Percentiles rank a stretch among this genome's conserved stretches.
These are phyloP conservation scores for Epizoanthus scotinus DNA, from an alignment of 92 coral and sea anemone species.

Conservation along the genomic window DNA sequence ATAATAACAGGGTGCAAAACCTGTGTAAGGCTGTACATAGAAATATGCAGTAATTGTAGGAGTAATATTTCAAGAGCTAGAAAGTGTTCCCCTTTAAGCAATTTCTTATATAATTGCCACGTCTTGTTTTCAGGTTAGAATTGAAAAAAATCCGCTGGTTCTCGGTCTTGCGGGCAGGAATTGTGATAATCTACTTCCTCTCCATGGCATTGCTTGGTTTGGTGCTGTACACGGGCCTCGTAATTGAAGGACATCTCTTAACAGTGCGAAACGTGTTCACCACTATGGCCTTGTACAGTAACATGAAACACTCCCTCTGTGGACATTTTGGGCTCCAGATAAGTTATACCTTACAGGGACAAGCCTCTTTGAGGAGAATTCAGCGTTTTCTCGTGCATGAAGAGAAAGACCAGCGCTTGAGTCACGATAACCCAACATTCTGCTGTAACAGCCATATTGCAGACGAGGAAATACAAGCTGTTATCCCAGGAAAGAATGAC, in stretches of 20 bases:
- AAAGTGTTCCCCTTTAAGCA: no score
- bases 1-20: not conserved
- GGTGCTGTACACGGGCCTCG: constrained; percentile 48
- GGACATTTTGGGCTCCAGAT: constrained; percentile 64
- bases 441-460: not conserved
- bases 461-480: constrained; percentile 11
- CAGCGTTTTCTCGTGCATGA: constrained; percentile 54
- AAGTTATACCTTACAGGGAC: constrained; percentile 50
- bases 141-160: constrained; percentile 54
- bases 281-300: constrained; percentile 57
- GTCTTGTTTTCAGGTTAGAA: constrained; percentile 45
- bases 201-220: constrained; percentile 60
- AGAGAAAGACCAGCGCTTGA: constrained; percentile 36
- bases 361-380: constrained; percentile 52
- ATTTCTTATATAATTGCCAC: no score
- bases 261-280: constrained; percentile 61
- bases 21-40: no score
- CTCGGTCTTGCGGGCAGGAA: constrained; percentile 55
- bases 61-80: no score
- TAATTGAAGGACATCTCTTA: constrained; percentile 47
- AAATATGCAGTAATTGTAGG: no score
- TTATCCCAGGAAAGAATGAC: not conserved
- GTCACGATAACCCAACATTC: not conserved
- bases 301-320: constrained; percentile 59
- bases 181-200: constrained; percentile 60